A percentile compares a stretch with the other conserved stretches of the same genome.
Conservation (phyloP, 2,113 vertebrate species). For the Paradoxurus hermaphroditus region DNA sequence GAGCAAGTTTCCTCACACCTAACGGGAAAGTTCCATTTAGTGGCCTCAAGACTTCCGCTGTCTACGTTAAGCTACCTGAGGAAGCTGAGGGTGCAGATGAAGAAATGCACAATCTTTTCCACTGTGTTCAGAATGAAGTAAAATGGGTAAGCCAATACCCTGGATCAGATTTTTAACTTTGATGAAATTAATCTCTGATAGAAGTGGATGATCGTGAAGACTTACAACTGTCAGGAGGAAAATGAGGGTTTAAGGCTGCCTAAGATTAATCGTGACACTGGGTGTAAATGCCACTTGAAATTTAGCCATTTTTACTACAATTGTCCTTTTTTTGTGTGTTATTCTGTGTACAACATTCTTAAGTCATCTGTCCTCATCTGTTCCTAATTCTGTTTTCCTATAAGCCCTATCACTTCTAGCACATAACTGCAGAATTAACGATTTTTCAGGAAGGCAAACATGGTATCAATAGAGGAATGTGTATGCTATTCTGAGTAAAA, state of each 20-base stretch:
- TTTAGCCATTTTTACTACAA: not conserved
- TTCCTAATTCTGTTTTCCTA: not conserved
- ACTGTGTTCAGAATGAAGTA: not conserved
- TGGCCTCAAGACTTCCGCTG: not conserved
- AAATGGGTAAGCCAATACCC: not conserved
- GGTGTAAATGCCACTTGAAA: not conserved
- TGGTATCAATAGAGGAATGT: not conserved
- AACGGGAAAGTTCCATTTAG: not conserved
- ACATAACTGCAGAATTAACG: not conserved
- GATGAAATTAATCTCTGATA: not conserved
- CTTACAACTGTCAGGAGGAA: not conserved
- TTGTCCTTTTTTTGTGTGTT: not conserved
- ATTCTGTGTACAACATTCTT: not conserved
- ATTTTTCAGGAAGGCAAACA: not conserved
- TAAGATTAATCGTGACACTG: not conserved
- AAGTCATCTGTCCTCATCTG: not conserved
- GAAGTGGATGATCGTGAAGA: not conserved
- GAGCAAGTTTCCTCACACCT: not conserved
- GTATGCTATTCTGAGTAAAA: conserved; percentile 8
- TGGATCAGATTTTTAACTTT: not conserved
- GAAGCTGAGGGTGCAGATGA: not conserved
- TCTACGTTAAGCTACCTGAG: not conserved
- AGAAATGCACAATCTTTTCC: not conserved
- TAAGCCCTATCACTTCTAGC: not conserved
- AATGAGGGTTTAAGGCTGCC: not conserved